phyloP scores from a whole-genome alignment of 2,113 vertebrate genomes.

The Cromileptes altivelis region DNA sequence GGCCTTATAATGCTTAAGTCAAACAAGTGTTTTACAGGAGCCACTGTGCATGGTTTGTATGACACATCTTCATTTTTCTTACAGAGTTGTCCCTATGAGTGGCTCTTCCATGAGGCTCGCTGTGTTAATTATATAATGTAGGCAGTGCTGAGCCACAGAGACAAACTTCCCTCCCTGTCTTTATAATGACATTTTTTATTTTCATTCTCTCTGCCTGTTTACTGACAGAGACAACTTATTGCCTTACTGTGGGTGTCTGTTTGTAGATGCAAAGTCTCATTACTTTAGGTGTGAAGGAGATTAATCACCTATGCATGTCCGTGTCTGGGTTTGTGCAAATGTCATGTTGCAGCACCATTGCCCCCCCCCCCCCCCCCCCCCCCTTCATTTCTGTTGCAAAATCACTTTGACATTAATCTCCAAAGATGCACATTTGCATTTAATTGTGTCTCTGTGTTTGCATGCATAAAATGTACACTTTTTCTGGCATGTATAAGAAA shows the following conservation, averaged over 20 bases:
- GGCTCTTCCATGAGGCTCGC: neutral
- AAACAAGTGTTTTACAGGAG: neutral
- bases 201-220: conserved; percentile 41
- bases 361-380: fast-evolving
- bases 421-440: neutral
- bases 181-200: conserved; percentile 28
- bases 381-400: neutral
- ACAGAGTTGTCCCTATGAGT: neutral
- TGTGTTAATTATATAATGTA: neutral
- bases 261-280: conserved; percentile 52
- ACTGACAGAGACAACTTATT: conserved; percentile 11
- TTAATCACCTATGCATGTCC: conserved; percentile 46
- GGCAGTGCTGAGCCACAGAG: neutral
- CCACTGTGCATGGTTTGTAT: neutral
- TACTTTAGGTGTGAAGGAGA: conserved; percentile 35
- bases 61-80: neutral
- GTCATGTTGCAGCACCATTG: neutral
- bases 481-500: neutral
- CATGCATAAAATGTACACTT: neutral
- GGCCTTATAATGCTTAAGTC: neutral
- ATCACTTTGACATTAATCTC: conserved; percentile 5
- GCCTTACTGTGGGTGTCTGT: conserved; percentile 26
- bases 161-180: neutral
- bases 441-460: neutral
- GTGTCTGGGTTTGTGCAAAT: conserved; percentile 31